A percentile compares a stretch with the other conserved stretches of the same genome.
Conservation (phyloP, 2,113 vertebrate genomes). For the Nanorana parkeri region DNA sequence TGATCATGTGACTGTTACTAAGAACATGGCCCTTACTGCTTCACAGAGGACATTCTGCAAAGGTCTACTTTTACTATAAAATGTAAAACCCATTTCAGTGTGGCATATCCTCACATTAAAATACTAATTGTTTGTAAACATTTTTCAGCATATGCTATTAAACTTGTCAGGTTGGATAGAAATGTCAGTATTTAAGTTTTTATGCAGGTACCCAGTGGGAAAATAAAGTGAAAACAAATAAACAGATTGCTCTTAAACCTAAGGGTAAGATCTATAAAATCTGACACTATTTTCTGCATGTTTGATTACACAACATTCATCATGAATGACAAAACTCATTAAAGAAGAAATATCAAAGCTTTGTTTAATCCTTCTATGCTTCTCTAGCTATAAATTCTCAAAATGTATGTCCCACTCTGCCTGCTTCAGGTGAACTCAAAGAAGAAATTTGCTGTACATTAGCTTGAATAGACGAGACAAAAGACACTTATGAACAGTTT, state of each 20-base stretch:
- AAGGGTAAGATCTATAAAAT: conserved; percentile 47
- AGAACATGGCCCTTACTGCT: no score
- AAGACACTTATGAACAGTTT: conserved; percentile 36
- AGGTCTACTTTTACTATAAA: no score
- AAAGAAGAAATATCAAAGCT: conserved; percentile 52
- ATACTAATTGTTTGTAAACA: conserved; percentile 12
- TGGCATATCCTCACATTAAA: conserved; percentile 17
- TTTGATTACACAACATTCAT: conserved; percentile 46
- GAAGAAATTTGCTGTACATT: conserved; percentile 38
- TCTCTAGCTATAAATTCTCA: conserved; percentile 26
- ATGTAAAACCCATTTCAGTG: no score
- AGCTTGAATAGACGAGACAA: conserved; percentile 36
- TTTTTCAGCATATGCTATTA: conserved; percentile 38
- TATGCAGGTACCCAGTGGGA: conserved; percentile 23
- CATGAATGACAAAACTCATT: conserved; percentile 46
- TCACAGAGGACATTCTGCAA: no score
- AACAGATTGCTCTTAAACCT: conserved; percentile 49
- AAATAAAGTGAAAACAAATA: conserved; percentile 40
- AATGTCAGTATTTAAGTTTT: conserved; percentile 38
- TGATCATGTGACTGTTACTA: no score
- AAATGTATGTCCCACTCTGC: background rate
- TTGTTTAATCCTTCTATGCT: conserved; percentile 36
- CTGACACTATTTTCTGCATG: conserved; percentile 50
- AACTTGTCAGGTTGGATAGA: conserved; percentile 18
- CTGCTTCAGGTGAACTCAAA: conserved; percentile 47